Conservation (phyloP, 2,888 invertebrate species). For the Lysandra bellargus region DNA sequence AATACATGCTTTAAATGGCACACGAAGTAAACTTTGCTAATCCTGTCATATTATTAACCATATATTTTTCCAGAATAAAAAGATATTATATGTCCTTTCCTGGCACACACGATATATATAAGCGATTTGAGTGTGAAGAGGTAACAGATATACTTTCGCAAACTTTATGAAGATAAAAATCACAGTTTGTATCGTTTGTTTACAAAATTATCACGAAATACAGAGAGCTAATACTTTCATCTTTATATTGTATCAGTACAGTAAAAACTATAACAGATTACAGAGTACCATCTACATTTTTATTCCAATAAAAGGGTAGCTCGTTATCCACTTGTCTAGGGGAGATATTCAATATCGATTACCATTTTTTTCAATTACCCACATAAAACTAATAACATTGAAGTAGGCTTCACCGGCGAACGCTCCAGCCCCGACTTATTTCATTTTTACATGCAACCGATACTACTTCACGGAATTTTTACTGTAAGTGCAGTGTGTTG, state of each 20-base stretch:
- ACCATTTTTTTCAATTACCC: conserved; percentile 16
- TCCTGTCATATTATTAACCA: conserved; percentile 49
- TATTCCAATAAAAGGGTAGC: not conserved
- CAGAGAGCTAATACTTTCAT: not conserved
- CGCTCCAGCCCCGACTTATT: not conserved
- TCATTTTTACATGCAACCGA: conserved; percentile 11
- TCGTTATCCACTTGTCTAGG: not conserved
- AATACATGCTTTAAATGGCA: conserved; percentile 8
- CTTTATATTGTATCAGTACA: too few relatives aligned
- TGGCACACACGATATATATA: too few relatives aligned
- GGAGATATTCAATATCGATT: conserved; percentile 6
- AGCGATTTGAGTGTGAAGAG: too few relatives aligned
- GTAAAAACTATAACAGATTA: not conserved
- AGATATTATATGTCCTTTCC: too few relatives aligned
- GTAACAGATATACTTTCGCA: too few relatives aligned
- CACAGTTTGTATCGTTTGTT: too few relatives aligned
- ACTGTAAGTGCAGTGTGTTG: not conserved
- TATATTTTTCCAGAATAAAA: too few relatives aligned
- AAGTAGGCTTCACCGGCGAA: not conserved
- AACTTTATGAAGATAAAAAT: too few relatives aligned
- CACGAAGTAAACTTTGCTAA: conserved; percentile 66
- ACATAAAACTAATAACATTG: conserved; percentile 14
- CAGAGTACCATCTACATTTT: not conserved
- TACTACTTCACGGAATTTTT: not conserved
- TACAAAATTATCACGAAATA: too few relatives aligned